Conservation (phyloP, 2,797 vertebrate species). For the Phaenicophaeus curvirostris region DNA sequence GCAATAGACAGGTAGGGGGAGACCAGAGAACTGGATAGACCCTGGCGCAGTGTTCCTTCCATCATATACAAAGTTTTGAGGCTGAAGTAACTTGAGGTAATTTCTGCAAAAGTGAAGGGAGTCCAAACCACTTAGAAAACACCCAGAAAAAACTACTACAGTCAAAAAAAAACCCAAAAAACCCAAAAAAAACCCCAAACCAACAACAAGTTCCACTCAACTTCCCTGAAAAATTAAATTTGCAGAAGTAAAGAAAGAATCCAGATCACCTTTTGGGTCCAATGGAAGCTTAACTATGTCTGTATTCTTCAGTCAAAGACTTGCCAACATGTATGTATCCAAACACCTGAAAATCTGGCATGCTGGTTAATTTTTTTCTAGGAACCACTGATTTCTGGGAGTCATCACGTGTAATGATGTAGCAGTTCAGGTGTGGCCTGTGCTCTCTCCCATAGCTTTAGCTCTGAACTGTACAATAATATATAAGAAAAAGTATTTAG, state of each 20-base stretch:
- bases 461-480: background rate
- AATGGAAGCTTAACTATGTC: background rate
- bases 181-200: no score
- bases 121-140: background rate
- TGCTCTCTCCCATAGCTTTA: background rate
- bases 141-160: background rate
- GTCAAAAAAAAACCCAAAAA: no score
- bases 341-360: background rate
- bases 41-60: background rate
- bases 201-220: background rate
- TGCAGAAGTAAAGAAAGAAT: background rate
- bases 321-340: background rate
- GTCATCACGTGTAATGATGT: background rate
- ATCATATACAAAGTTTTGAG: background rate
- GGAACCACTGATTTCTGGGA: background rate
- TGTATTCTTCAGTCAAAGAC: background rate
- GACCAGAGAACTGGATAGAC: background rate
- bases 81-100: background rate
- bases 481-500: background rate
- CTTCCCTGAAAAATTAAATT: background rate
- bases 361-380: background rate
- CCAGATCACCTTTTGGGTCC: background rate
- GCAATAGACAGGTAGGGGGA: background rate
- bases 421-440: background rate
- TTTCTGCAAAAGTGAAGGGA: background rate